These are phyloP conservation scores for Drosophila pseudoobscura DNA, from an alignment of 1,140 invertebrate genomes.

Conservation along the genomic window DNA sequence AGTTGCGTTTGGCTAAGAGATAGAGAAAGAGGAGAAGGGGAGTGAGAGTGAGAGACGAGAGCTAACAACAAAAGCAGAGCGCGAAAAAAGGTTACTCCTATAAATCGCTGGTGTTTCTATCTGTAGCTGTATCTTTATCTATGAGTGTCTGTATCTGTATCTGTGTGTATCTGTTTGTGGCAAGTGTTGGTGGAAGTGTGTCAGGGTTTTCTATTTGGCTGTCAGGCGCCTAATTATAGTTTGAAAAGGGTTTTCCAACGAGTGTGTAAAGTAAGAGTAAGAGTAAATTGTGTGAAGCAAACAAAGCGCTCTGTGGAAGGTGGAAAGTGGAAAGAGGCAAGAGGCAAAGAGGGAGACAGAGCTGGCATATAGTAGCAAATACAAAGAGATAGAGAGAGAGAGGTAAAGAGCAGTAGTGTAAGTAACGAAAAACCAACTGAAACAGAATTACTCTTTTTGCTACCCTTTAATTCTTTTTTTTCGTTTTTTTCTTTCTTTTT, in stretches of 20 bases:
- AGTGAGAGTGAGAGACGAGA: slow-evolving; percentile 27
- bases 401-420: slow-evolving; percentile 23
- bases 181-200: slow-evolving; percentile 34
- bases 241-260: slow-evolving; percentile 69
- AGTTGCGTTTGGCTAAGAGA: slow-evolving; percentile 68
- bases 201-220: slow-evolving; percentile 58
- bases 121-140: slow-evolving; percentile 19
- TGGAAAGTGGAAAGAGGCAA: slow-evolving; percentile 17
- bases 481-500: no score
- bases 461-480: slow-evolving; percentile 29
- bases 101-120: slow-evolving; percentile 45
- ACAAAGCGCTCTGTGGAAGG: slow-evolving; percentile 22
- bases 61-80: slow-evolving; percentile 45
- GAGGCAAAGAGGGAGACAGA: slow-evolving; percentile 48
- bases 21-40: slow-evolving; percentile 25
- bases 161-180: background rate
- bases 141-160: slow-evolving; percentile 23
- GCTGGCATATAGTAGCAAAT: slow-evolving; percentile 43
- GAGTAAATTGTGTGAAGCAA: slow-evolving; percentile 44
- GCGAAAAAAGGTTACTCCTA: slow-evolving; percentile 61
- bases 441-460: slow-evolving; percentile 59
- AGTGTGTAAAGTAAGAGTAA: slow-evolving; percentile 42
- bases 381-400: slow-evolving; percentile 13
- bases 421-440: slow-evolving; percentile 40
- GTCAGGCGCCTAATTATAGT: slow-evolving; percentile 73